Percentiles rank a stretch among this genome's conserved stretches.
Conservation (phyloP, 1,140 invertebrate genomes). For the Calliopsis andreniformis region DNA sequence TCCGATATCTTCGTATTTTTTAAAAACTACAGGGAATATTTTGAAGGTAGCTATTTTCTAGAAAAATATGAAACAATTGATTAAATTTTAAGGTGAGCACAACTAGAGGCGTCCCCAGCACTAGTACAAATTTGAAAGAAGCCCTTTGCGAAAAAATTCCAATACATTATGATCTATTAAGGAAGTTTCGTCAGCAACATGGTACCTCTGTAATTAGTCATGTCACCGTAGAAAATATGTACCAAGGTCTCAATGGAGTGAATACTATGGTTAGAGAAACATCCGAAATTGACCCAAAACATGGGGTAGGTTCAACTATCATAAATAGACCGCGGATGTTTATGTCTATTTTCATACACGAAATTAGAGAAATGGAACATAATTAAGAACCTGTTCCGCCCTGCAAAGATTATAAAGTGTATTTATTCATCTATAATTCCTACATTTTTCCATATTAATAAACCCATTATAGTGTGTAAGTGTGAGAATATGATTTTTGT, state of each 20-base stretch:
- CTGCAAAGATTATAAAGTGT: too few relatives aligned
- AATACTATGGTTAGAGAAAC: conserved; percentile 69
- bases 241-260: conserved; percentile 65
- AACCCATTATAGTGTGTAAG: not conserved
- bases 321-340: too few relatives aligned
- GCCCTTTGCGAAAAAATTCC: conserved; percentile 73
- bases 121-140: conserved; percentile 70
- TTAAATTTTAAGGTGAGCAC: conserved; percentile 62
- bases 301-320: conserved; percentile 54
- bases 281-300: conserved; percentile 63
- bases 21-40: too few relatives aligned
- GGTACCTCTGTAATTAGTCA: conserved; percentile 62
- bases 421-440: too few relatives aligned
- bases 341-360: too few relatives aligned
- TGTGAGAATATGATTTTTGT: not conserved
- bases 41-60: not conserved
- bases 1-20: too few relatives aligned
- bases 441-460: not conserved
- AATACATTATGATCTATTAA: conserved; percentile 68
- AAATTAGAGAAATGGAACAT: too few relatives aligned
- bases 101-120: conserved; percentile 67
- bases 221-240: conserved; percentile 70
- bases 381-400: too few relatives aligned
- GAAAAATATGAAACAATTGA: not conserved
- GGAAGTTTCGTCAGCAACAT: conserved; percentile 67